phyloP scores from a whole-genome alignment of 2,888 invertebrate species.

The Acrocyrtus sp. region DNA sequence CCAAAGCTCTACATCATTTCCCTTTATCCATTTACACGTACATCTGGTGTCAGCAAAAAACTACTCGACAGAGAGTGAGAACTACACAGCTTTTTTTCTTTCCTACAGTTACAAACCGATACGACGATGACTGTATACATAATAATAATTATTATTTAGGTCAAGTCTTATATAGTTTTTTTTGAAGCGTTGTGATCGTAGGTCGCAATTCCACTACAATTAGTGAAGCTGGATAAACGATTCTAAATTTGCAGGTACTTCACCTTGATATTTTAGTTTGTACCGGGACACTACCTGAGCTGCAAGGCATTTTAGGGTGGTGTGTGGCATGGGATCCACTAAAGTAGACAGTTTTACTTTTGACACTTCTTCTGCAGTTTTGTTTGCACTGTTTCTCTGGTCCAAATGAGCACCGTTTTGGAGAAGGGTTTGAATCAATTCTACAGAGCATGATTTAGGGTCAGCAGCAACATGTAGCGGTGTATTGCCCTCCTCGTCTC shows the following conservation, averaged over 20 bases:
- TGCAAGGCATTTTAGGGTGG: constrained; percentile 85
- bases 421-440: constrained; percentile 78
- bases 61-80: too few relatives aligned
- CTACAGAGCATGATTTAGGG: constrained; percentile 74
- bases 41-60: too few relatives aligned
- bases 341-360: constrained; percentile 65
- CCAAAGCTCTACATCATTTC: constrained; percentile 27
- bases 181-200: constrained; percentile 50
- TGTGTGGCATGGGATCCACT: constrained; percentile 81
- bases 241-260: constrained; percentile 67
- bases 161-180: constrained; percentile 48
- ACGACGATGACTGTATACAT: constrained; percentile 28
- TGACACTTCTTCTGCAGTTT: constrained; percentile 77
- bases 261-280: constrained; percentile 66
- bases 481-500: constrained; percentile 86
- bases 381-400: constrained; percentile 79
- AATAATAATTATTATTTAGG: constrained; percentile 39
- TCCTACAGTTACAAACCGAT: not conserved
- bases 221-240: constrained; percentile 68
- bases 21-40: constrained; percentile 8
- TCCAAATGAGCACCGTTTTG: constrained; percentile 87
- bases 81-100: not conserved
- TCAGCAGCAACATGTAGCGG: constrained; percentile 83
- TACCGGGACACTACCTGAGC: constrained; percentile 76
- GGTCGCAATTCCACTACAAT: constrained; percentile 36